These are phyloP conservation scores for Therioaphis trifolii DNA, from an alignment of 2,888 invertebrate species.

Conservation along the genomic window DNA sequence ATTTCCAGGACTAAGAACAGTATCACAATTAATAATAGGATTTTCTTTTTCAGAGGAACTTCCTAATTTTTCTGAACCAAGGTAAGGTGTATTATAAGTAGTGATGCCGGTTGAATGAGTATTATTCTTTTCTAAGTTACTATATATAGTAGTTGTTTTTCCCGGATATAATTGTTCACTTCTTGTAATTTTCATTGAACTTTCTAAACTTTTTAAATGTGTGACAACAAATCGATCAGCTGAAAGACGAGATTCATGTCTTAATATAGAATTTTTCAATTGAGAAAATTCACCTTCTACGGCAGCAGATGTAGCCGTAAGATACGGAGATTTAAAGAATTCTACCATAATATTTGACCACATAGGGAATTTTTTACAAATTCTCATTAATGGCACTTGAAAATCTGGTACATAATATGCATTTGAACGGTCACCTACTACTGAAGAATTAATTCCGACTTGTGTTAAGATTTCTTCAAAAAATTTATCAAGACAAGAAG, in stretches of 20 bases:
- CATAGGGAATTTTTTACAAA: neutral
- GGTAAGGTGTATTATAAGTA: too few relatives aligned
- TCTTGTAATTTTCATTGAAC: neutral
- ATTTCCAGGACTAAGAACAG: too few relatives aligned
- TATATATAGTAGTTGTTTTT: too few relatives aligned
- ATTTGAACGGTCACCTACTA: neutral
- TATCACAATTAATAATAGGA: too few relatives aligned
- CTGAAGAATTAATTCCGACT: neutral
- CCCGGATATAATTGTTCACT: neutral
- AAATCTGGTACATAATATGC: conserved; percentile 11
- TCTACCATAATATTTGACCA: neutral
- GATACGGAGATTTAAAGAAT: neutral
- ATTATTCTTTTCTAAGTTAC: too few relatives aligned
- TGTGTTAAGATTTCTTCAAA: neutral
- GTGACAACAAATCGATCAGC: neutral
- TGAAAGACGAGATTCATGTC: neutral
- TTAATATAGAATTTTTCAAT: neutral
- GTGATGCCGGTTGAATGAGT: too few relatives aligned
- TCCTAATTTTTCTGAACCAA: too few relatives aligned
- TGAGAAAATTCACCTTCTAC: neutral
- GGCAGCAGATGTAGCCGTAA: neutral
- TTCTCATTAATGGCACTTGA: neutral
- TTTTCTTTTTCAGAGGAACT: too few relatives aligned
- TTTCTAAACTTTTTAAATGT: neutral
- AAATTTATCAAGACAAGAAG: neutral